Evolutionary conservation across 2,797 vertebrate species (phyloP), one percentile per base, ranked within the genome.

Genomic region (Gobio occitaniae): DNA sequence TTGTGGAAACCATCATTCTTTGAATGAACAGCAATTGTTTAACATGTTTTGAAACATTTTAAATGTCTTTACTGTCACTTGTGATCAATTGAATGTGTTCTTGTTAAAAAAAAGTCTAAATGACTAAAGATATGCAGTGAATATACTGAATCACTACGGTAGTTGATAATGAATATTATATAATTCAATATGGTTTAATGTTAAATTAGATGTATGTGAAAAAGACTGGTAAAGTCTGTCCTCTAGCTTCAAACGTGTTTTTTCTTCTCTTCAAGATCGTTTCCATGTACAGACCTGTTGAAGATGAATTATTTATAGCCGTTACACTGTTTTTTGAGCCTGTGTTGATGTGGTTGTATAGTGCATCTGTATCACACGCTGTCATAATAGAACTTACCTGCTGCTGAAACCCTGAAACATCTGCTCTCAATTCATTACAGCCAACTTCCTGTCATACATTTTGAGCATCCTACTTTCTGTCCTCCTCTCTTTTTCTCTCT

Each of bases 341-440:
- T 78, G 66, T 71, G 80, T 80, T 75, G 48, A 82, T 54, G 69
- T 76, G 75, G 7, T 70, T 11, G 41, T 84, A 36, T n/a, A 74
- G 56, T 61, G 70, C 82, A 48, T 75, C 79, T 88, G 19, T 83
- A 66, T 85, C 82, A 44, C 70, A 86, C 13, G 19, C 78, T 6
- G 63, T 65, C 56, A 69, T 78, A 87, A 82, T 85, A 61, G 59
- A 82, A 32, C 50, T 91, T 84, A 90, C 86, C 86, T 89, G 85
- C 88, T 90, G 83, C 61, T 89, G 65, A 87, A 90, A 90, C 78
- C 79, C 48, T 79, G 21, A 70, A 63, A 82, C 82, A 81, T 89
- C 89, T 90, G 87, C 87, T 88, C 66, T 47, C 68, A 86, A n/a
- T 87, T 92, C 86, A 87, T 90, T 90, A 86, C 80, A 87, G 88